Base-by-base conservation (phyloP, 2,113 vertebrate species). In the Erinaceus europaeus region DNA sequence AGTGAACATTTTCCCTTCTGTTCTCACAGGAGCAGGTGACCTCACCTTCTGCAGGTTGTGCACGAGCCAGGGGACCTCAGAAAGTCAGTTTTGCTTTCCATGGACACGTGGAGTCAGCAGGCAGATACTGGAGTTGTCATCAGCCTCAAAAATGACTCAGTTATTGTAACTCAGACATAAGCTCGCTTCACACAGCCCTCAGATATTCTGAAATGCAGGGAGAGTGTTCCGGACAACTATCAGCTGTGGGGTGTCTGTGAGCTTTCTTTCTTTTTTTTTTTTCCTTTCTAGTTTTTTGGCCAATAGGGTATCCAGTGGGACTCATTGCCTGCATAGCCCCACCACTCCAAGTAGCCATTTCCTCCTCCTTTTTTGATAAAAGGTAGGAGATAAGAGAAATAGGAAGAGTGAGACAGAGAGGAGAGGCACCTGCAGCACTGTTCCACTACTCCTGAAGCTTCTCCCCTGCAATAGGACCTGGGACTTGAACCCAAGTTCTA, bases 121-220 rank as follows among this genome's bases (percentile, higher is more conserved):
- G 36, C 79, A 59, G 55, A 38, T 3, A 2, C 44, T 29, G 48
- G 55, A 86, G 50, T 27, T 15, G 52, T 77, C 32, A n/a, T 29
- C 76, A 74, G 68, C 77, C 73, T 46, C 34, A 82, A 86, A 52
- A 25, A 44, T 64, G 38, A n/a, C n/a, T 80, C 7, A 2, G 68
- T 38, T 62, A 76, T 75, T 68, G 50, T 80, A 78, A 89, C 62
- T 91, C 62, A 69, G 83, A 79, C 84, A 9, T 46, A 69, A 68
- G 73, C 57, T 50, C 55, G 48, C 1, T 9, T 62, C 42, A 6
- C 65, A 29, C 14, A 20, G 55, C 61, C 21, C 42, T 40, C 18
- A 65, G 67, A 46, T 72, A 61, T 36, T 57, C 21, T 65, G 42
- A 71, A 48, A 59, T 25, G 25, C 13, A 0, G 13, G 27, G 9